A percentile compares a stretch with the other conserved stretches of the same genome.
phyloP scores from a whole-genome alignment of 2,888 invertebrate genomes.

The Nephrotoma guestfalica region DNA sequence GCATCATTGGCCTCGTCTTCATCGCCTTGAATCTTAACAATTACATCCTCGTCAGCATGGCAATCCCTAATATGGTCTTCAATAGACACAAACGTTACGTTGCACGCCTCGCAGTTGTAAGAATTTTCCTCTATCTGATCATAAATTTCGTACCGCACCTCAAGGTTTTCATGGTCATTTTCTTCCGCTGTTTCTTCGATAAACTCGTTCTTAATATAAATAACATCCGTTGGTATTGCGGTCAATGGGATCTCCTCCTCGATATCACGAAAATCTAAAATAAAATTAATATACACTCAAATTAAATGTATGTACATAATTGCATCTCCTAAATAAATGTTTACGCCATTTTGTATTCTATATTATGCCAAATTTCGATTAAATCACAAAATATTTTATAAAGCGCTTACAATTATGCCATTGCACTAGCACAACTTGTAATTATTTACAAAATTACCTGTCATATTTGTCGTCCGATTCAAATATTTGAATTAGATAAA shows the following conservation, averaged over 20 bases:
- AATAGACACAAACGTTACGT: conserved; percentile 23
- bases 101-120: conserved; percentile 24
- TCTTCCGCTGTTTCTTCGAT: background rate
- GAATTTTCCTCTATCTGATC: background rate
- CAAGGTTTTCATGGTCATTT: background rate
- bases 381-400: background rate
- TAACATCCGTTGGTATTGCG: background rate
- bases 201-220: background rate
- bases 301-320: background rate
- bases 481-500: conserved; percentile 1
- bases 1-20: background rate
- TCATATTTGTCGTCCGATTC: background rate
- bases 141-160: background rate
- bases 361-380: background rate
- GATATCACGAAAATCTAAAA: background rate
- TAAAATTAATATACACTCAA: background rate
- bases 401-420: background rate
- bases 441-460: background rate
- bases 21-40: background rate
- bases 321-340: background rate
- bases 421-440: background rate
- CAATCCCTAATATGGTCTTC: conserved; percentile 1
- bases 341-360: background rate
- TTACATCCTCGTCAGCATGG: background rate
- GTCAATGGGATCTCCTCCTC: background rate